Percentiles rank a stretch among this genome's conserved stretches.
Evolutionary conservation across 2,797 vertebrate species (phyloP).

Genomic region (Decapterus maruadsi): DNA sequence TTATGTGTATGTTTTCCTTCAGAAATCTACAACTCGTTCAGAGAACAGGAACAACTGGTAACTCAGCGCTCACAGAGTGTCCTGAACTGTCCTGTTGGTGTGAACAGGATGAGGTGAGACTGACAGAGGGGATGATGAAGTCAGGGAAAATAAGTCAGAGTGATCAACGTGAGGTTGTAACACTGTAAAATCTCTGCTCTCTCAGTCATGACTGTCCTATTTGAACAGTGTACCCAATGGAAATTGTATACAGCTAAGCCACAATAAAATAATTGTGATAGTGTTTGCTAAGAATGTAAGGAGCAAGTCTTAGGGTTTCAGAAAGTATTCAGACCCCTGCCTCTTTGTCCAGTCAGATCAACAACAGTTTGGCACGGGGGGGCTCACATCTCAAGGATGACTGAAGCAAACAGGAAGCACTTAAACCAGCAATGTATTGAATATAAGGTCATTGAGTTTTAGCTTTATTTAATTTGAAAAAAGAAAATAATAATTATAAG

Average conservation of each 20-base stretch:
- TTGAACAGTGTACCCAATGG: not conserved
- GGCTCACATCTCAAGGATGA: too few species aligned
- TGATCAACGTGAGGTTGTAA: slow-evolving; percentile 6
- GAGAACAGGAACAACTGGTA: slow-evolving; percentile 4
- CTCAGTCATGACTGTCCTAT: not conserved
- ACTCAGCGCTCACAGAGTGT: slow-evolving; percentile 1
- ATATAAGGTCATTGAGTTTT: too few species aligned
- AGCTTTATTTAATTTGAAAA: too few species aligned
- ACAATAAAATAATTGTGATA: too few species aligned
- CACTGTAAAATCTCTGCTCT: not conserved
- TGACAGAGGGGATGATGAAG: not conserved
- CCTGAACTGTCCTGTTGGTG: slow-evolving; percentile 1
- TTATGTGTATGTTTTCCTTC: not conserved
- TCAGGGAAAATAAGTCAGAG: not conserved
- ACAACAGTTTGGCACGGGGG: too few species aligned
- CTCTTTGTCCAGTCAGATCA: too few species aligned
- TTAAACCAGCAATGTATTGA: too few species aligned
- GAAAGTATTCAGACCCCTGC: too few species aligned
- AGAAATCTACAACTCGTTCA: not conserved
- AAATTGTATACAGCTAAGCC: not conserved
- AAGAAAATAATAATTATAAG: too few species aligned
- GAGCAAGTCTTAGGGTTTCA: too few species aligned
- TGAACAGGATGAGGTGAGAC: slow-evolving; percentile 3
- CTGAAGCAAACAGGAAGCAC: too few species aligned
- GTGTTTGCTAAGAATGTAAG: too few species aligned